These are phyloP conservation scores for Ariopsis seemanni DNA, from an alignment of 2,113 vertebrate genomes.

Conservation along the genomic window DNA sequence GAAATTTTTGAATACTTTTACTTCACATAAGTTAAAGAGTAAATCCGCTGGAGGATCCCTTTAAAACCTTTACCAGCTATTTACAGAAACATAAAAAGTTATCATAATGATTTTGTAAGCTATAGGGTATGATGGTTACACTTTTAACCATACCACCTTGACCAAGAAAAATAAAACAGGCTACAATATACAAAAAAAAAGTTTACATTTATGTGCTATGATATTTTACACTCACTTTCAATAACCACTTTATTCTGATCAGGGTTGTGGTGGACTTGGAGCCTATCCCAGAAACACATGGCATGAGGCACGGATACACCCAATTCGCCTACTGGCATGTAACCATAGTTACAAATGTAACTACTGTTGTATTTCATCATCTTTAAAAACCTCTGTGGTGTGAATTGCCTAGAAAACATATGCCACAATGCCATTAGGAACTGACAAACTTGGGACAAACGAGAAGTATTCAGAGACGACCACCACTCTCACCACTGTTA, in stretches of 20 bases:
- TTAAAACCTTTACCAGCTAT: background rate
- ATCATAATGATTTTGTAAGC: background rate
- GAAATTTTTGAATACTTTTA: no score
- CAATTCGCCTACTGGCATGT: background rate
- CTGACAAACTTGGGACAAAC: background rate
- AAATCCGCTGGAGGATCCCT: no score
- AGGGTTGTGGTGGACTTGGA: background rate
- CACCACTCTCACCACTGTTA: background rate
- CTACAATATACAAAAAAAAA: background rate
- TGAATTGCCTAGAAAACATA: background rate
- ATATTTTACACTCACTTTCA: background rate
- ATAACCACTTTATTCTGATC: background rate
- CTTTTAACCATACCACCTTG: background rate
- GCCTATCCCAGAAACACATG: background rate
- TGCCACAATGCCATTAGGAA: background rate
- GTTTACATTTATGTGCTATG: background rate
- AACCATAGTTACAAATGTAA: background rate
- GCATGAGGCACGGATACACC: background rate
- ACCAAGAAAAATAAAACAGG: background rate
- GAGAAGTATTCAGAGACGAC: background rate
- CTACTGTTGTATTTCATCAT: background rate
- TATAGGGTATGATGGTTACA: background rate
- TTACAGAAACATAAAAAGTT: background rate
- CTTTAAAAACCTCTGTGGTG: background rate
- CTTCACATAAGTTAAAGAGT: no score